Conservation (phyloP, 2,113 vertebrate species). For the Mus spicilegus region DNA sequence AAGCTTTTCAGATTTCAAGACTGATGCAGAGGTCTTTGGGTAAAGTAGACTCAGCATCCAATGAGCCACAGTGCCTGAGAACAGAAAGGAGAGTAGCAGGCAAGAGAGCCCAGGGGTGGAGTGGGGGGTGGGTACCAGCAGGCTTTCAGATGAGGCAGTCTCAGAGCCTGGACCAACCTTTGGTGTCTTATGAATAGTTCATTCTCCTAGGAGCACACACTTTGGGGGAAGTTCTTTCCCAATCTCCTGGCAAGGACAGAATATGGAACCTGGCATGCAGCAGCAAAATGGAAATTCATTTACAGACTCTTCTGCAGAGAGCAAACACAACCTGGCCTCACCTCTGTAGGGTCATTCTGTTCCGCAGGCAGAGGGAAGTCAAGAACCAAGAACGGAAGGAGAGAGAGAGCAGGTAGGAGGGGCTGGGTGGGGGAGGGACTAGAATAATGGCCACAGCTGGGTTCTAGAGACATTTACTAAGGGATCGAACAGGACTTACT, state of each 20-base stretch:
- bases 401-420: neutral
- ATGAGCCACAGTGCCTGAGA: neutral
- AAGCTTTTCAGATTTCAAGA: neutral
- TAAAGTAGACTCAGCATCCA: neutral
- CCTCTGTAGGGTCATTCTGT: neutral
- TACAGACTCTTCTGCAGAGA: constrained; percentile 1
- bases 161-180: neutral
- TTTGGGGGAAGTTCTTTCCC: neutral
- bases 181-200: neutral
- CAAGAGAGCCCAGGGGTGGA: too few relatives aligned
- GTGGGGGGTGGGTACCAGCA: too few relatives aligned
- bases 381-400: neutral
- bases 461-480: neutral
- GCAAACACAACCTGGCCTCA: neutral
- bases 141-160: neutral
- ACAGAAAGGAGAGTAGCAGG: neutral
- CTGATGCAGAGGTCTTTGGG: neutral
- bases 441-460: neutral
- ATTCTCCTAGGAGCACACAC: neutral
- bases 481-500: neutral
- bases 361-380: neutral
- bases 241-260: neutral
- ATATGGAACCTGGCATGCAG: neutral
- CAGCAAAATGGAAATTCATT: neutral
- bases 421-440: neutral